These are phyloP conservation scores for Pygathrix nemaeus DNA, from an alignment of 2,113 vertebrate genomes.

Conservation along the genomic window DNA sequence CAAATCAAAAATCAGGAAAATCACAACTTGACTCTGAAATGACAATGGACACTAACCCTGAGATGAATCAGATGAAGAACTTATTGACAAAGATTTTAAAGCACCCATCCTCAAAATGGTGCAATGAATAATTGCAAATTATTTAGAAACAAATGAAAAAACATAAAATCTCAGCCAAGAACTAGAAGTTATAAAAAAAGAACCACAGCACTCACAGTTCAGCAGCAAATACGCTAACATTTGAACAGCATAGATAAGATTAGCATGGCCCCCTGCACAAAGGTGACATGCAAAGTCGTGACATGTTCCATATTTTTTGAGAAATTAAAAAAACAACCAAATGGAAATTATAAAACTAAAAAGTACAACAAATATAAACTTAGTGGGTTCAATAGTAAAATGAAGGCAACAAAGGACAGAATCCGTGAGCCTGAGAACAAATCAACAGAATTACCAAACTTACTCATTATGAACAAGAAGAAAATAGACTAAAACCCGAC, in stretches of 20 bases:
- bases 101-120: neutral
- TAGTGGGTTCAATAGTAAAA: neutral
- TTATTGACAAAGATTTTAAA: slow-evolving; percentile 18
- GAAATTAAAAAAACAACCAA: neutral
- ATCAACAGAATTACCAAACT: neutral
- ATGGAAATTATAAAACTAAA: slow-evolving; percentile 16
- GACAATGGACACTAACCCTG: neutral
- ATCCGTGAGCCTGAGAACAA: neutral
- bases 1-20: neutral
- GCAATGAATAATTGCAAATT: neutral
- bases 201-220: neutral
- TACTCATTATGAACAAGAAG: neutral
- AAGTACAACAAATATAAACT: neutral
- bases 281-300: too few species aligned
- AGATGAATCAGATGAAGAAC: neutral
- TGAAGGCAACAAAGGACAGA: neutral
- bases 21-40: neutral
- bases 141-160: neutral
- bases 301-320: too few species aligned
- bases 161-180: neutral
- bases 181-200: neutral
- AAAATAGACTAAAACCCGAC: neutral
- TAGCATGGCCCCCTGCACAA: too few species aligned
- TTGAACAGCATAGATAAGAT: too few species aligned
- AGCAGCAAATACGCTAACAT: too few species aligned